These are phyloP conservation scores for Chrysochloris asiatica DNA, from an alignment of 2,113 vertebrate species.

Conservation along the genomic window DNA sequence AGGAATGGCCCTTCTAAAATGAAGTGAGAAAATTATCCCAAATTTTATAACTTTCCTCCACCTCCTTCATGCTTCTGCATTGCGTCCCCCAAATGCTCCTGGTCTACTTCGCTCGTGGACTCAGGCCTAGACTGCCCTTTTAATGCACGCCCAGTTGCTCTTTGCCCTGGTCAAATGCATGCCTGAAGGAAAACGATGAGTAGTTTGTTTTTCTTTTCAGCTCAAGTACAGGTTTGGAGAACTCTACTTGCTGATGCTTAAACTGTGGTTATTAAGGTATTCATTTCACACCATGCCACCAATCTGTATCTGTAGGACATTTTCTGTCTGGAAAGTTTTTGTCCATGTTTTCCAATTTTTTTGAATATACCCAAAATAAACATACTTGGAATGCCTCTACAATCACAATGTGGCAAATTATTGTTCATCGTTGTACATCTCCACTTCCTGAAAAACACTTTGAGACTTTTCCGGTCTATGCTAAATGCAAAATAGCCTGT, in stretches of 20 bases:
- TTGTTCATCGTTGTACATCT: constrained; percentile 41
- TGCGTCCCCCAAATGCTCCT: constrained; percentile 80
- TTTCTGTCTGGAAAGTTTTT: no score
- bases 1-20: constrained; percentile 76
- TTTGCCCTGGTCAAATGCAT: constrained; percentile 87
- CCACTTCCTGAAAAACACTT: constrained; percentile 19
- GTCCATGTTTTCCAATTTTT: constrained; percentile 60
- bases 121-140: constrained; percentile 72
- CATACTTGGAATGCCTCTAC: constrained; percentile 68
- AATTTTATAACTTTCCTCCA: constrained; percentile 71
- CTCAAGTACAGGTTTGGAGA: constrained; percentile 84
- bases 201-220: constrained; percentile 86
- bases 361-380: not conserved
- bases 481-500: constrained; percentile 2
- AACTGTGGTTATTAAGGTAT: constrained; percentile 62
- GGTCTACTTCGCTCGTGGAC: constrained; percentile 71
- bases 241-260: constrained; percentile 72
- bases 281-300: not conserved
- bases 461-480: not conserved
- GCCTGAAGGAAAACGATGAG: constrained; percentile 78
- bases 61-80: constrained; percentile 85
- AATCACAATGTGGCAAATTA: not conserved
- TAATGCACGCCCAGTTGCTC: constrained; percentile 84
- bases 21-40: constrained; percentile 37
- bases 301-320: not conserved